phyloP scores from a whole-genome alignment of 2,888 invertebrate genomes.

The Nomada hirtipes region DNA sequence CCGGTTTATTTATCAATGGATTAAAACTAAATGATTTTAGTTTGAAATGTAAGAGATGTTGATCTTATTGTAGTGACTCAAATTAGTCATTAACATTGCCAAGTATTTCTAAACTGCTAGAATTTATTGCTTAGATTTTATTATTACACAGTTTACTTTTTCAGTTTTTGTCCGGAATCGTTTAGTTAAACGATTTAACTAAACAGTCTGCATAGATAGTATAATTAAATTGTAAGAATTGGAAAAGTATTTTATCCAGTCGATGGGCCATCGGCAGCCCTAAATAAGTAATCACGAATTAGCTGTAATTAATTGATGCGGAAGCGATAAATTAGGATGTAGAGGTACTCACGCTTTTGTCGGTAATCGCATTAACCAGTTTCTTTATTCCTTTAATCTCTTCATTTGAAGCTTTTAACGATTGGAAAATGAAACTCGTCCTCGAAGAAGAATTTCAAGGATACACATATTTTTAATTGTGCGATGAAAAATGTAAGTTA shows the following conservation, averaged over 20 bases:
- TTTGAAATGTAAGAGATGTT: too few species aligned
- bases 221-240: not conserved
- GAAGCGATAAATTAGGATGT: not conserved
- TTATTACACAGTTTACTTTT: too few species aligned
- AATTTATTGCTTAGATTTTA: too few species aligned
- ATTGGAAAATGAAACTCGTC: not conserved
- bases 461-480: too few species aligned
- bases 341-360: not conserved
- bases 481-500: too few species aligned
- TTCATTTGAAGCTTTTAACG: not conserved
- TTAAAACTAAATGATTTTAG: too few species aligned
- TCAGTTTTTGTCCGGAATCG: not conserved
- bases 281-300: constrained; percentile 14
- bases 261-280: not conserved
- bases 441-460: not conserved
- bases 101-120: too few species aligned
- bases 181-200: not conserved
- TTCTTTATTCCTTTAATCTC: not conserved
- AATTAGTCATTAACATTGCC: too few species aligned
- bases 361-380: not conserved
- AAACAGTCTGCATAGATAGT: too few species aligned
- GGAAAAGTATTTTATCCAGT: not conserved
- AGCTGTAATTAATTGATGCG: constrained; percentile 13
- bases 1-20: too few species aligned
- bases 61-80: too few species aligned